Percentiles rank a stretch among this genome's conserved stretches.
phyloP scores from a whole-genome alignment of 2,888 invertebrate species.

The Pecten maximus region DNA sequence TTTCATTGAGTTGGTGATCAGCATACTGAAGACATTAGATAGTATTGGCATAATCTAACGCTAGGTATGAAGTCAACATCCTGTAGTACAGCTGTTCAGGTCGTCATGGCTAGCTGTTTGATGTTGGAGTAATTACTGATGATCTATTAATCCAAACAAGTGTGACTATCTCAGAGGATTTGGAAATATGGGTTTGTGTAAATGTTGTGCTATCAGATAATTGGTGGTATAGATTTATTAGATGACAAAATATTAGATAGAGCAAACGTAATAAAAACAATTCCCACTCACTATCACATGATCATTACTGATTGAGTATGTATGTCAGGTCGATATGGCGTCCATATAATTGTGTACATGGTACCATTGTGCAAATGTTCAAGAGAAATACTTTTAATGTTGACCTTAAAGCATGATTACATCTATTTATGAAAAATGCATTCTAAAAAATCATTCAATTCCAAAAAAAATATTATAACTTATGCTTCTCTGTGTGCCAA shows the following conservation, averaged over 20 bases:
- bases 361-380: too few species aligned
- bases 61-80: background rate
- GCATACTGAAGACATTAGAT: too few species aligned
- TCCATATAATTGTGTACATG: too few species aligned
- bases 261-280: background rate
- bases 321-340: too few species aligned
- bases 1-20: too few species aligned
- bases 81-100: background rate
- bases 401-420: too few species aligned
- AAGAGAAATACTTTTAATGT: too few species aligned
- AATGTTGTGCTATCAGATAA: background rate
- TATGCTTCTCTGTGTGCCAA: too few species aligned
- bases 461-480: too few species aligned
- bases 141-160: background rate
- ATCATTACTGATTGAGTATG: background rate
- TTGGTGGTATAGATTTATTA: conserved; percentile 26
- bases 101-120: background rate
- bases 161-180: background rate
- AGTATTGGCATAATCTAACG: too few species aligned
- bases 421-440: too few species aligned
- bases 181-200: background rate
- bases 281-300: background rate
- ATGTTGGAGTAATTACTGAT: background rate
- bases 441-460: too few species aligned
- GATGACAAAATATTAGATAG: background rate